Evolutionary conservation across 2,113 vertebrate genomes (phyloP).

Genomic region (Osmerus mordax): DNA sequence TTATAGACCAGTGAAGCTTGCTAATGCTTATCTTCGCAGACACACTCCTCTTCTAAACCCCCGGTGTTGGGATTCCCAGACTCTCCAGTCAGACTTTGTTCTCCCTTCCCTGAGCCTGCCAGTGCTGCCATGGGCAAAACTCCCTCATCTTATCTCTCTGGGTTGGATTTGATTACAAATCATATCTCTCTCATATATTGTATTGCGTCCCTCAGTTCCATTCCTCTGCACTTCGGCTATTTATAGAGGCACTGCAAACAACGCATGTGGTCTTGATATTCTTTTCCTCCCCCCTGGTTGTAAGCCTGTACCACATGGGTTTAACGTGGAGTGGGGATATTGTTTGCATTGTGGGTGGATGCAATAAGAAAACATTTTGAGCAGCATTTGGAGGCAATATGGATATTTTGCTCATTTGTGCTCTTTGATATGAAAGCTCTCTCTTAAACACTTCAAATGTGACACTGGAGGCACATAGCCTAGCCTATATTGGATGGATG

Average conservation of each 20-base stretch:
- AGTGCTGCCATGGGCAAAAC: slow-evolving; percentile 2
- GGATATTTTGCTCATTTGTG: too few species aligned
- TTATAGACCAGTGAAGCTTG: slow-evolving; percentile 2
- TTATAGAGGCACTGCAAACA: slow-evolving; percentile 1
- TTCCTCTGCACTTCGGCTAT: slow-evolving; percentile 15
- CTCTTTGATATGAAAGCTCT: too few species aligned
- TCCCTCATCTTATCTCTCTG: slow-evolving; percentile 13
- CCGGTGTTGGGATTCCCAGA: slow-evolving; percentile 3
- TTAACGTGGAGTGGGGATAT: background rate
- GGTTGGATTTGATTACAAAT: slow-evolving; percentile 19
- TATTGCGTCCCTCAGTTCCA: slow-evolving; percentile 5
- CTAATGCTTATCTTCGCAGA: slow-evolving; percentile 4
- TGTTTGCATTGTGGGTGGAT: slow-evolving; percentile 5
- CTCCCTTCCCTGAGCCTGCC: background rate
- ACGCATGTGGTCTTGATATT: slow-evolving; percentile 6
- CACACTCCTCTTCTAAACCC: slow-evolving; percentile 20
- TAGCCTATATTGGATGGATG: too few species aligned
- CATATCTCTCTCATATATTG: slow-evolving; percentile 13
- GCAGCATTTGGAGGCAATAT: too few species aligned
- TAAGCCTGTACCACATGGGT: background rate
- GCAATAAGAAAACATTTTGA: too few species aligned
- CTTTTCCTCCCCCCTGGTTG: background rate
- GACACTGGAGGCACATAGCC: too few species aligned
- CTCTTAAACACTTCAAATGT: too few species aligned
- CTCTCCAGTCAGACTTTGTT: background rate